phyloP scores from a whole-genome alignment of 2,888 invertebrate genomes.

The Hirtodrosophila histrioides region DNA sequence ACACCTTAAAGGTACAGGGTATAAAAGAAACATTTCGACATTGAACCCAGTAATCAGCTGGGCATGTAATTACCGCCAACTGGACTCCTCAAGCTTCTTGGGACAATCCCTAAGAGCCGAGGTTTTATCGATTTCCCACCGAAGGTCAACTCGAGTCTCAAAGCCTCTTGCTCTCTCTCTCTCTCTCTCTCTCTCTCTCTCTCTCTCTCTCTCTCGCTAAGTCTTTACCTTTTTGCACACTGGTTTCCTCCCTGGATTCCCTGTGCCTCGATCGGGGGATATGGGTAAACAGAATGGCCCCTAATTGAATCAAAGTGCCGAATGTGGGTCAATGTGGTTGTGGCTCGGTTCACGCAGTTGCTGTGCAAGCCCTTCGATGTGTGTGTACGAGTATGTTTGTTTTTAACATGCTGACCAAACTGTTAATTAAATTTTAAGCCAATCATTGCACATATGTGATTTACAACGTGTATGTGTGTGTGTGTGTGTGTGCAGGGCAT shows the following conservation, averaged over 20 bases:
- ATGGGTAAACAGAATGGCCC: conserved; percentile 4
- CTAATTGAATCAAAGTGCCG: conserved; percentile 46
- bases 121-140: conserved; percentile 40
- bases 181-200: too few relatives aligned
- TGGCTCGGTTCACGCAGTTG: conserved; percentile 27
- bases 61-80: conserved; percentile 38
- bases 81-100: conserved; percentile 15
- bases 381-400: neutral
- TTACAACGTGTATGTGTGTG: conserved; percentile 17
- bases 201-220: too few relatives aligned
- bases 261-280: too few relatives aligned
- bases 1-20: too few relatives aligned
- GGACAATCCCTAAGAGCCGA: conserved; percentile 12
- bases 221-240: neutral
- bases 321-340: conserved; percentile 52
- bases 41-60: conserved; percentile 50
- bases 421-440: conserved; percentile 66
- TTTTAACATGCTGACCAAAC: conserved; percentile 33
- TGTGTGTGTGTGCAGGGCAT: conserved; percentile 12
- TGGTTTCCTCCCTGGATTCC: neutral
- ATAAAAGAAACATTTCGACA: conserved; percentile 37
- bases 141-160: conserved; percentile 38
- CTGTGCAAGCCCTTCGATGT: conserved; percentile 1
- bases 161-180: neutral
- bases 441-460: conserved; percentile 4